Base-by-base conservation (phyloP, 2,888 invertebrate species). In the Timema cristinae region DNA sequence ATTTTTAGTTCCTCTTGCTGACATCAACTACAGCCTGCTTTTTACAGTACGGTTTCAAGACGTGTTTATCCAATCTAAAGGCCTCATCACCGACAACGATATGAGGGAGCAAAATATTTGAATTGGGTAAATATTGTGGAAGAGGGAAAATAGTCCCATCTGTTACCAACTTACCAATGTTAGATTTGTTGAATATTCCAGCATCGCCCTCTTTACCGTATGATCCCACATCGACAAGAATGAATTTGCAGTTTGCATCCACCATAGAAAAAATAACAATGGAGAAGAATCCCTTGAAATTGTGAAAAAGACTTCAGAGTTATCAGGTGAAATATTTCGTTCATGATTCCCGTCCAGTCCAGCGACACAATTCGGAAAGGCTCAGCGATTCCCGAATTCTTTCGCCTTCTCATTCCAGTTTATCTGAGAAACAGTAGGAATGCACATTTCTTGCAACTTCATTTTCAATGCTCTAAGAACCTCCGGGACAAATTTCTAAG, bases 281-380 rank as follows among this genome's bases (percentile, higher is more conserved):
- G 50, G 51, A 68, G 52, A 51, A 50, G 11, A 63, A 69, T 15
- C 48, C 50, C 50, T 72, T 72, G 66, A 69, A 72, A 47, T 72
- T 72, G n/a, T 49, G 13, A 50, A 47, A 72, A 48, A 52, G 49
- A 47, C 68, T 68, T 16, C 72, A 13, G 50, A 50, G 13, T 32
- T 66, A n/a, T 49, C 50, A 7, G 72, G 69, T 8, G 63, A 13
- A 16, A 32, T 56, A 51, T 66, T 52, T 0, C 13, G 50, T 48
- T 69, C 52, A 48, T 72, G 72, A n/a, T 69, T 72, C 9, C 72
- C 69, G 47, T 72, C 72, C 47, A 72, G 51, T 7, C 59, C 72
- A 6, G 68, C 72, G 13, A 69, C 66, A 59, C 59, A 54, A 59
- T 72, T 59, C n/a, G 32, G 72, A 51, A 68, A 72, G 63, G 63